A percentile compares a stretch with the other conserved stretches of the same genome.
Conservation (phyloP, 2,113 vertebrate species). For the Tretioscincus oriximinensis region DNA sequence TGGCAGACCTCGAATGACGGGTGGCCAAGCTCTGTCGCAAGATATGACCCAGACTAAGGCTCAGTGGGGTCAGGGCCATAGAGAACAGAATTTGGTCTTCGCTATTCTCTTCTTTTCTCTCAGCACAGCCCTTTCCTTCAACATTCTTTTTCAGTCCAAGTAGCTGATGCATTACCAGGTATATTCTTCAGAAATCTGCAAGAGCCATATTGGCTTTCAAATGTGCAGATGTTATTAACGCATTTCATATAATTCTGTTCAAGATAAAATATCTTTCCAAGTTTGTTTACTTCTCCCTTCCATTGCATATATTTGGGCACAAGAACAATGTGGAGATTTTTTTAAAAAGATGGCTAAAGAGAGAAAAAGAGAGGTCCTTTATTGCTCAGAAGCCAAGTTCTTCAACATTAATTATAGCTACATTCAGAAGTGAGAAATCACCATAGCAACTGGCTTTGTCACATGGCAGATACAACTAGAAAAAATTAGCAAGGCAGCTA, state of each 20-base stretch:
- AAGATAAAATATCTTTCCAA: conserved; percentile 13
- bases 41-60: no score
- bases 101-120: conserved; percentile 20
- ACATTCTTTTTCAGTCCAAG: conserved; percentile 24
- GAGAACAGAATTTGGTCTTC: conserved; percentile 10
- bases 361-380: conserved; percentile 38
- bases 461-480: conserved; percentile 36
- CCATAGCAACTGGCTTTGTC: conserved; percentile 71
- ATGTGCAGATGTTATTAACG: not conserved
- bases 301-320: conserved; percentile 4
- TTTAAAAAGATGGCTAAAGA: conserved; percentile 21
- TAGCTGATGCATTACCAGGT: conserved; percentile 3
- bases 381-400: conserved; percentile 50
- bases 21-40: no score
- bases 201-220: conserved; percentile 13
- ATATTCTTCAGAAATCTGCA: conserved; percentile 32
- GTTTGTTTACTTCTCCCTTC: conserved; percentile 30
- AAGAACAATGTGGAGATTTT: not conserved
- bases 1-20: no score
- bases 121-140: not conserved
- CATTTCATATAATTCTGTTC: conserved; percentile 28
- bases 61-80: no score
- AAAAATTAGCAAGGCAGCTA: conserved; percentile 27
- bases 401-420: conserved; percentile 62
- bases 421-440: conserved; percentile 57